Conservation (phyloP, 2,888 invertebrate genomes). For the Caenorhabditis wallacei region DNA sequence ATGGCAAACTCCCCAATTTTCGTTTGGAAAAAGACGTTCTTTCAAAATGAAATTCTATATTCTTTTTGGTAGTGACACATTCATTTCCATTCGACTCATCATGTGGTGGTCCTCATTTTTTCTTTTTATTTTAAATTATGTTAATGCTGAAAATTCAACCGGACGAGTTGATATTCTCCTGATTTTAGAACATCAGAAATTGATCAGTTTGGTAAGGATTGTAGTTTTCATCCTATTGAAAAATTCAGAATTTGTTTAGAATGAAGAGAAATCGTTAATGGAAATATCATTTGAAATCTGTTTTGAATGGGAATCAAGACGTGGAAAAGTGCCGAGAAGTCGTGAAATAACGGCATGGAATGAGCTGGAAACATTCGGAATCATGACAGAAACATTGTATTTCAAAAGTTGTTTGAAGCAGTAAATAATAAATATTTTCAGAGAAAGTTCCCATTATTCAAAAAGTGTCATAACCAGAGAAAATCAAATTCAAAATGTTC, state of each 20-base stretch:
- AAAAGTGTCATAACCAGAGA: conserved; percentile 40
- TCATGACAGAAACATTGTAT: conserved; percentile 52
- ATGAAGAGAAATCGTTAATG: conserved; percentile 31
- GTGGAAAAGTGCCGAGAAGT: conserved; percentile 9
- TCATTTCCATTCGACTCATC: conserved; percentile 34
- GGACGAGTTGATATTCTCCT: conserved; percentile 45
- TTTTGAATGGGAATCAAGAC: conserved; percentile 46
- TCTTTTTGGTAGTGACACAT: conserved; percentile 36
- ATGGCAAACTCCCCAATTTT: conserved; percentile 36
- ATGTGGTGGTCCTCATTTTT: conserved; percentile 35
- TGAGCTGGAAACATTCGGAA: conserved; percentile 51
- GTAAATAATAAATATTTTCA: conserved; percentile 17
- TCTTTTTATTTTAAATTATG: not conserved
- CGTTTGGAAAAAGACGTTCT: conserved; percentile 43
- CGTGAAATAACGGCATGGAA: conserved; percentile 43
- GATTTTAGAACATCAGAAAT: conserved; percentile 55
- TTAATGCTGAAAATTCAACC: conserved; percentile 35
- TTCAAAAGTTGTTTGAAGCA: not conserved
- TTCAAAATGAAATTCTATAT: conserved; percentile 57
- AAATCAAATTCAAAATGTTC: conserved; percentile 29
- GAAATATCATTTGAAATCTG: conserved; percentile 53
- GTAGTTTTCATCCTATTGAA: too few relatives aligned
- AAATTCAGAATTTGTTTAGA: too few relatives aligned
- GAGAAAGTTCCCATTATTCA: not conserved
- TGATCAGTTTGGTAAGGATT: conserved; percentile 33